Evolutionary conservation across 2,888 invertebrate genomes (phyloP), one percentile per base, ranked within the genome.

Genomic region (Drosophila cognata): DNA sequence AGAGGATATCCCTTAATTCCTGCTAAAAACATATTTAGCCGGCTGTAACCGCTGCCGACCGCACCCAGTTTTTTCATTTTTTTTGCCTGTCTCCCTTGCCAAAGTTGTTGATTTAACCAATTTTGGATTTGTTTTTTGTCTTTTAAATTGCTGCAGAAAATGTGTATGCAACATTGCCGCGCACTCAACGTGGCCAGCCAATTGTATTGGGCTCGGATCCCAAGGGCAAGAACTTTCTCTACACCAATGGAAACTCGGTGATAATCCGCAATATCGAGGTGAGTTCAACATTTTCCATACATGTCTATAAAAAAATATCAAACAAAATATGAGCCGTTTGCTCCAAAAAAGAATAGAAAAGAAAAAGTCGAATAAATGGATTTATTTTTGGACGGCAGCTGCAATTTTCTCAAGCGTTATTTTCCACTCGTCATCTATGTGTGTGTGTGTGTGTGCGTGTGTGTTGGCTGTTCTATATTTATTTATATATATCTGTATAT

Each of bases 201-300:
- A 95, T 99, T 84, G 99, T 99, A 63, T 94, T 99, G 88, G 98
- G 98, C 69, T 96, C 97, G 48, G 99, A 99, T 94, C 99, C 99
- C 4, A 99, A 99, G 94, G 99, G 99, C 59, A 97, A 97, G 91
- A 99, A 97, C 92, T 98, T 99, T 94, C 95, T 99, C 60, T 99
- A 99, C 93, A 97, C 98, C 75, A 99, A 99, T 94, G 99, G 99
- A 80, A 98, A 99, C 93, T 99, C 98, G 88, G 99, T 99, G 77
- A 98, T 99, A 92, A 99, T 99, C 91, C 95, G 99, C 82, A 97
- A 99, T 93, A 97, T 99, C 89, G 97, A 98, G 85, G 85, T 89
- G 69, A 86, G 79, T 52, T 48, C 28, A 21, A 62, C 52, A 56
- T 71, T 36, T 51, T 16, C 46, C 53, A 67, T 79, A 69, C 28